A percentile compares a stretch with the other conserved stretches of the same genome.
Conservation (phyloP, 2,888 invertebrate genomes). For the Scaptomyza parva region DNA sequence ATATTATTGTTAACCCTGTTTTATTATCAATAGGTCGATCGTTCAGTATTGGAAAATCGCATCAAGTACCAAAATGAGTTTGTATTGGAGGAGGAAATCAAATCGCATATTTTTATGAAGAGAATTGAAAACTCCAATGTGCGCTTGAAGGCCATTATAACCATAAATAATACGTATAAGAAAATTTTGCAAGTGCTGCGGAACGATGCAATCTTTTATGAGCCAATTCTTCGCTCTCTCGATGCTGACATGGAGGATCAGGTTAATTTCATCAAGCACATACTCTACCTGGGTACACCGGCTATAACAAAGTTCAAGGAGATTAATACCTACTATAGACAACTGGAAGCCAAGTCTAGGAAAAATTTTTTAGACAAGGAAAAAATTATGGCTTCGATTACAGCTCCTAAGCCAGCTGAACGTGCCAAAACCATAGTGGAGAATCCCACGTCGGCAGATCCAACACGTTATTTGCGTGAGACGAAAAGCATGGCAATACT, state of each 20-base stretch:
- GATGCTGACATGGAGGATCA: conserved; percentile 83
- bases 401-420: neutral
- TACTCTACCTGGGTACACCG: conserved; percentile 82
- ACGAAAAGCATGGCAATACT: conserved; percentile 81
- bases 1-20: no score
- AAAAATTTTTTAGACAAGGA: conserved; percentile 50
- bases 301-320: conserved; percentile 78
- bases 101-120: conserved; percentile 71
- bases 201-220: conserved; percentile 83
- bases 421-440: conserved; percentile 16
- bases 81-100: conserved; percentile 75
- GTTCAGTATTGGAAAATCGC: conserved; percentile 77
- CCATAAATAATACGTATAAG: conserved; percentile 81
- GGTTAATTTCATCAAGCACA: conserved; percentile 79
- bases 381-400: neutral
- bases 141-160: conserved; percentile 80
- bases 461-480: conserved; percentile 81
- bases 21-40: conserved; percentile 59
- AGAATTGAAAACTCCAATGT: conserved; percentile 82
- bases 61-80: conserved; percentile 81
- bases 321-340: conserved; percentile 69
- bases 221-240: conserved; percentile 82
- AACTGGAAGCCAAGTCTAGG: conserved; percentile 75
- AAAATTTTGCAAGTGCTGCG: conserved; percentile 79
- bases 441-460: conserved; percentile 14